Conservation (phyloP, 2,113 vertebrate species). For the Asarcornis scutulata region DNA sequence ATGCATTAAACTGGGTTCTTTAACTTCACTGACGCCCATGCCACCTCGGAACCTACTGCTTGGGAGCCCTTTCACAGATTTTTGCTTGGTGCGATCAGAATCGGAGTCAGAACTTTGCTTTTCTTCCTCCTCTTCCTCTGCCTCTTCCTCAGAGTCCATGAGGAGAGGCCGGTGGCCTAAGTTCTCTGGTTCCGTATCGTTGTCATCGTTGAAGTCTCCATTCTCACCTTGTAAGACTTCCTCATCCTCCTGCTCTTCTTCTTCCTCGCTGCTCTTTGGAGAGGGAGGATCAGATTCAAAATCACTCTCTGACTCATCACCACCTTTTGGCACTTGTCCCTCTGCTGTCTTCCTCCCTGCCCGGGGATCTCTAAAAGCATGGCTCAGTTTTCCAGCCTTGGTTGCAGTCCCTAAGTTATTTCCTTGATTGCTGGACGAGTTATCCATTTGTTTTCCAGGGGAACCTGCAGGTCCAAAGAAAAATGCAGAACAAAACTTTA, state of each 20-base stretch:
- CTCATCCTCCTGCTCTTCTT: constrained; percentile 88
- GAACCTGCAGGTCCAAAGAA: constrained; percentile 76
- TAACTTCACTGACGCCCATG: not conserved
- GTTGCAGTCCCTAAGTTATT: not conserved
- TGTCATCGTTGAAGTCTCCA: constrained; percentile 83
- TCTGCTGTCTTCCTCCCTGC: constrained; percentile 66
- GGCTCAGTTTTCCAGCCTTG: constrained; percentile 64
- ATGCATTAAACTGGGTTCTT: not conserved
- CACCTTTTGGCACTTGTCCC: constrained; percentile 57
- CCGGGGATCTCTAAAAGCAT: constrained; percentile 74
- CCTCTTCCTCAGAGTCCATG: constrained; percentile 96
- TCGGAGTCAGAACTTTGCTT: constrained; percentile 93
- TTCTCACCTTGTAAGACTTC: constrained; percentile 89
- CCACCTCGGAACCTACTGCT: not conserved
- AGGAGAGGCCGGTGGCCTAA: constrained; percentile 93
- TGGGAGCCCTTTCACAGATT: constrained; percentile 28
- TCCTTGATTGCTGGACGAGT: constrained; percentile 19
- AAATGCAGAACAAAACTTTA: constrained; percentile 41
- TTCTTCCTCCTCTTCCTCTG: constrained; percentile 86
- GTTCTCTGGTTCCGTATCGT: constrained; percentile 89
- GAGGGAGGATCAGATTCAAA: constrained; percentile 97
- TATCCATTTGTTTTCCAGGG: constrained; percentile 70
- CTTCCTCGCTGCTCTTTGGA: constrained; percentile 96
- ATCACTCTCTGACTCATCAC: constrained; percentile 92
- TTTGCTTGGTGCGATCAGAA: constrained; percentile 75